These are phyloP conservation scores for Phalera bucephala DNA, from an alignment of 2,888 invertebrate species.

Conservation along the genomic window DNA sequence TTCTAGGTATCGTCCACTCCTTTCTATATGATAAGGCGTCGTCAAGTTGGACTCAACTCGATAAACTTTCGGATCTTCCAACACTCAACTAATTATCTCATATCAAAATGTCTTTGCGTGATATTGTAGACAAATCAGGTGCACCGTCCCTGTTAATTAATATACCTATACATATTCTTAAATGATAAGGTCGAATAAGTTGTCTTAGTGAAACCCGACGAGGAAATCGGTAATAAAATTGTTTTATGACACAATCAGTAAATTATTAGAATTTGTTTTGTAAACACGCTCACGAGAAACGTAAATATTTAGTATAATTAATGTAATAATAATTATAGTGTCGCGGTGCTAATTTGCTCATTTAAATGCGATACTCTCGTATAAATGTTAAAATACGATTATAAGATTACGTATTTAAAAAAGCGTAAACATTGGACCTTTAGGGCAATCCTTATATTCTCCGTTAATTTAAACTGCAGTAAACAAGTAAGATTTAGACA, in stretches of 20 bases:
- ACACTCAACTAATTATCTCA: conserved; percentile 20
- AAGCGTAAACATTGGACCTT: conserved; percentile 5
- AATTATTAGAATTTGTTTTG: conserved; percentile 65
- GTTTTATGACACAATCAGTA: conserved; percentile 44
- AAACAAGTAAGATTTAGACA: conserved; percentile 11
- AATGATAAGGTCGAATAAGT: not conserved
- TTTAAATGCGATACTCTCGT: conserved; percentile 23
- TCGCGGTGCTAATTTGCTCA: conserved; percentile 40
- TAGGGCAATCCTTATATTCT: conserved; percentile 4
- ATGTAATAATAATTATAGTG: conserved; percentile 44
- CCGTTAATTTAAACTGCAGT: conserved; percentile 11
- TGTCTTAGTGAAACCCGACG: conserved; percentile 28
- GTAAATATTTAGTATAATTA: conserved; percentile 68
- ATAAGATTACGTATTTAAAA: not conserved
- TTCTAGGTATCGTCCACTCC: too few relatives aligned
- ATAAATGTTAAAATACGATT: conserved; percentile 3
- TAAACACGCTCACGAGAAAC: conserved; percentile 60
- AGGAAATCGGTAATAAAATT: conserved; percentile 54
- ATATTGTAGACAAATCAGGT: not conserved
- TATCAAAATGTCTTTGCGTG: conserved; percentile 10
- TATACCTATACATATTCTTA: too few relatives aligned
- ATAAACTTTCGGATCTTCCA: conserved; percentile 24
- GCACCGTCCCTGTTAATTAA: too few relatives aligned
- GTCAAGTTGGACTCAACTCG: conserved; percentile 9
- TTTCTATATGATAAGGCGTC: conserved; percentile 5